Evolutionary conservation across 2,888 invertebrate species (phyloP).

Genomic region (Drosophila atripex): DNA sequence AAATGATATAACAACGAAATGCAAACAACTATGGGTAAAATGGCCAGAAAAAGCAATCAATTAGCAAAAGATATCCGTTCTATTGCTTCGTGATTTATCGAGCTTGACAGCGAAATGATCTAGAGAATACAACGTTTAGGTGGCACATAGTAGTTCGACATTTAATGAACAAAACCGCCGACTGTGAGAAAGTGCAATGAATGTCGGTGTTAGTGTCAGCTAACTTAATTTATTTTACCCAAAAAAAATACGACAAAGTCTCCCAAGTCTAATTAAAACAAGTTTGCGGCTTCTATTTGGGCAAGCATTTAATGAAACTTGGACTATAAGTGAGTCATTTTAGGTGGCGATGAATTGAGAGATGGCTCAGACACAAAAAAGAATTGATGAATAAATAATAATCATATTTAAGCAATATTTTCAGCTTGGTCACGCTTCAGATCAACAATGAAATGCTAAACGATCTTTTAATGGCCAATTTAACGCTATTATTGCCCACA

Average conservation of each 20-base stretch:
- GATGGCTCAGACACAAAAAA: constrained; percentile 13
- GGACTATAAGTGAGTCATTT: constrained; percentile 30
- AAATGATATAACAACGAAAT: constrained; percentile 10
- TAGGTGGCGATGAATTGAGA: constrained; percentile 2
- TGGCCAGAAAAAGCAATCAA: constrained; percentile 22
- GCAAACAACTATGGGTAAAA: constrained; percentile 15
- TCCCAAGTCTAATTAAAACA: constrained; percentile 42
- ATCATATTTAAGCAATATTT: constrained; percentile 40
- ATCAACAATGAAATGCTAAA: constrained; percentile 56
- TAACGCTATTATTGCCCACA: constrained; percentile 60
- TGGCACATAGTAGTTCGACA: neutral
- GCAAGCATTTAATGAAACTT: constrained; percentile 15
- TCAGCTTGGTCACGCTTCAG: constrained; percentile 54
- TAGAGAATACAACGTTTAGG: constrained; percentile 12
- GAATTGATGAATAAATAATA: constrained; percentile 39
- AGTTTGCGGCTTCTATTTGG: constrained; percentile 33
- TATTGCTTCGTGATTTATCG: constrained; percentile 13
- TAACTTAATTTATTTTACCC: constrained; percentile 36
- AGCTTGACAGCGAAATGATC: constrained; percentile 20
- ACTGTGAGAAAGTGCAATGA: constrained; percentile 54
- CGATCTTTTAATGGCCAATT: constrained; percentile 73
- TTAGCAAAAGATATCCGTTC: constrained; percentile 26
- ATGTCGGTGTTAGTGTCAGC: constrained; percentile 38
- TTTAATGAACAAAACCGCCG: constrained; percentile 1
- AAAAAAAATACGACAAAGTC: constrained; percentile 22